Evolutionary conservation across 2,888 invertebrate genomes (phyloP).

Genomic region (Drosophila antonietae): DNA sequence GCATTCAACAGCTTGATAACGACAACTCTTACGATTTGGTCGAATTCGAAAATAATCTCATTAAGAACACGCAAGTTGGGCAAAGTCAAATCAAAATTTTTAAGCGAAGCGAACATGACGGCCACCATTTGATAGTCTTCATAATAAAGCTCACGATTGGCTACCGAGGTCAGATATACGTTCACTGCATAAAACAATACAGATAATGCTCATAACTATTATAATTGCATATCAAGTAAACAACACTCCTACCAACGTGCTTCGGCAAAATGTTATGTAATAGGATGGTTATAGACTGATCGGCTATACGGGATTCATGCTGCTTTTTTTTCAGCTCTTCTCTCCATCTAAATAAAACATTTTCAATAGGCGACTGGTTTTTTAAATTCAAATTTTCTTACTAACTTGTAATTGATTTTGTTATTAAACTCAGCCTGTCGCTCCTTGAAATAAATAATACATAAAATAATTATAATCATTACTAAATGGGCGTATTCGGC

Average conservation of each 20-base stretch:
- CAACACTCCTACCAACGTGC: conserved; percentile 90
- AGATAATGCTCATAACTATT: neutral
- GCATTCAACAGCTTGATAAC: neutral
- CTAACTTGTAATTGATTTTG: conserved; percentile 91
- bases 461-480: conserved; percentile 89
- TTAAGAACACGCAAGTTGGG: conserved; percentile 91
- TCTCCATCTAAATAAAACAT: conserved; percentile 86
- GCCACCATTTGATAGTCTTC: conserved; percentile 95
- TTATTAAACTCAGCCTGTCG: conserved; percentile 96
- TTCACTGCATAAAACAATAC: conserved; percentile 15
- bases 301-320: conserved; percentile 91
- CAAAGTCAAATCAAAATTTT: conserved; percentile 89
- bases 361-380: neutral
- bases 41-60: conserved; percentile 96
- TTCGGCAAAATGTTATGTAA: conserved; percentile 96
- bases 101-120: conserved; percentile 97
- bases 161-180: conserved; percentile 88
- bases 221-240: conserved; percentile 37
- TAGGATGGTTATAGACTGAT: conserved; percentile 94
- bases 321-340: conserved; percentile 91
- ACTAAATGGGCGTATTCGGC: conserved; percentile 90
- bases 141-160: conserved; percentile 91
- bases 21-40: conserved; percentile 87
- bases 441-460: conserved; percentile 92
- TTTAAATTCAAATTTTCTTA: neutral